Percentiles rank a stretch among this genome's conserved stretches.
These are phyloP conservation scores for Leptinotarsa lineolata DNA, from an alignment of 1,140 invertebrate species.

Conservation along the genomic window DNA sequence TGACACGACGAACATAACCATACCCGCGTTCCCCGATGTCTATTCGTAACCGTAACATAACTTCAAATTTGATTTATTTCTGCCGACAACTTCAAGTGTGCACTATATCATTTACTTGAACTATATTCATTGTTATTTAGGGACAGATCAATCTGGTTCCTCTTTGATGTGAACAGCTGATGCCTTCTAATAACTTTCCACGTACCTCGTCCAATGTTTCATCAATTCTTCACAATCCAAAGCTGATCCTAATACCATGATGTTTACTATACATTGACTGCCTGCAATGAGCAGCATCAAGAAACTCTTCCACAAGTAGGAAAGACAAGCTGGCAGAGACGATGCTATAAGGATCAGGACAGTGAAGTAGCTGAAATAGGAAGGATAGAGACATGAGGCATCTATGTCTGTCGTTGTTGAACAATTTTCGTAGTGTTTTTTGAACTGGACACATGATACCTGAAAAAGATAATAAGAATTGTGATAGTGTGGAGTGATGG, in stretches of 20 bases:
- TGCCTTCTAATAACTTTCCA: neutral
- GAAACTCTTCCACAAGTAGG: constrained; percentile 70
- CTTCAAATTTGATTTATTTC: no score
- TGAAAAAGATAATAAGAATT: constrained; percentile 38
- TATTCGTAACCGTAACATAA: no score
- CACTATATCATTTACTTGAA: no score
- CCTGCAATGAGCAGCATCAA: constrained; percentile 65
- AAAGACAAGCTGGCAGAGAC: constrained; percentile 73
- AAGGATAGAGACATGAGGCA: constrained; percentile 67
- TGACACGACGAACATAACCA: no score
- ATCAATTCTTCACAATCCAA: constrained; percentile 65
- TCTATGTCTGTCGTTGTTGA: constrained; percentile 42
- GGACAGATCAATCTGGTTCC: no score
- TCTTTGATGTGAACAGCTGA: no score
- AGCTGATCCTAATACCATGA: constrained; percentile 61
- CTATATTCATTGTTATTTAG: no score
- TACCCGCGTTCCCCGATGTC: no score
- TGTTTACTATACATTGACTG: constrained; percentile 67
- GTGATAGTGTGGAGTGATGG: no score
- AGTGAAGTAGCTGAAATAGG: constrained; percentile 73
- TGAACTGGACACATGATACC: constrained; percentile 46
- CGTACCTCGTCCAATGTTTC: constrained; percentile 53
- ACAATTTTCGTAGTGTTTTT: constrained; percentile 43
- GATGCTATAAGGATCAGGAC: constrained; percentile 73
- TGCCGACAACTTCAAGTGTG: no score